Evolutionary conservation across 1,140 invertebrate genomes (phyloP).

Genomic region (Oncopodura yosiiana): DNA sequence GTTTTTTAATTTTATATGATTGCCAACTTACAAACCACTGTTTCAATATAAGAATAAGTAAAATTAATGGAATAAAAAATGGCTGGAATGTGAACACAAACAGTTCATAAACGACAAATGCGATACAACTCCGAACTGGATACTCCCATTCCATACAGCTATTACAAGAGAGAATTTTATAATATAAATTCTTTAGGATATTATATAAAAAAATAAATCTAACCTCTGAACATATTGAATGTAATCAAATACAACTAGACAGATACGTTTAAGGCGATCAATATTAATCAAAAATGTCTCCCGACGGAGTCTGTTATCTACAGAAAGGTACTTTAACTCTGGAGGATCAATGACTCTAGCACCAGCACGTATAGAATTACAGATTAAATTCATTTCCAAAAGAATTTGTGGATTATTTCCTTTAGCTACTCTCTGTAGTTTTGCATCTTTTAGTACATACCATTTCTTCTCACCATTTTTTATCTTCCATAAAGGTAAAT

Average conservation of each 20-base stretch:
- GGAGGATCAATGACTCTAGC: conserved; percentile 88
- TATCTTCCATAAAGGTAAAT: conserved; percentile 78
- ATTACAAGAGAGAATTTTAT: conserved; percentile 45
- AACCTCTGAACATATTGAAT: conserved; percentile 86
- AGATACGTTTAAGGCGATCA: conserved; percentile 78
- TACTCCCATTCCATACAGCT: conserved; percentile 97
- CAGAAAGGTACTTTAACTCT: conserved; percentile 89
- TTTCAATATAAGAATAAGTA: conserved; percentile 67
- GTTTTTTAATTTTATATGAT: not conserved
- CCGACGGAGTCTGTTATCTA: conserved; percentile 89
- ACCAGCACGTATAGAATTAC: conserved; percentile 83
- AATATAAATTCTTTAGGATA: not conserved
- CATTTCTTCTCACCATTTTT: conserved; percentile 85
- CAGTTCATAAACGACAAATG: conserved; percentile 71
- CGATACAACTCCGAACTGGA: conserved; percentile 71
- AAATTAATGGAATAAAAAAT: conserved; percentile 70
- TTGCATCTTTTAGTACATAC: conserved; percentile 96
- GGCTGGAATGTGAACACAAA: conserved; percentile 75
- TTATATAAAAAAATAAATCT: conserved; percentile 9
- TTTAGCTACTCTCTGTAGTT: conserved; percentile 74
- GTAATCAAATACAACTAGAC: conserved; percentile 76
- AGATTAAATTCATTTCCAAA: conserved; percentile 82
- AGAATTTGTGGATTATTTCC: conserved; percentile 82
- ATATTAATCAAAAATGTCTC: conserved; percentile 89
- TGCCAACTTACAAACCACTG: conserved; percentile 53